Evolutionary conservation across 2,797 vertebrate species (phyloP).

Genomic region (Todus mexicanus): DNA sequence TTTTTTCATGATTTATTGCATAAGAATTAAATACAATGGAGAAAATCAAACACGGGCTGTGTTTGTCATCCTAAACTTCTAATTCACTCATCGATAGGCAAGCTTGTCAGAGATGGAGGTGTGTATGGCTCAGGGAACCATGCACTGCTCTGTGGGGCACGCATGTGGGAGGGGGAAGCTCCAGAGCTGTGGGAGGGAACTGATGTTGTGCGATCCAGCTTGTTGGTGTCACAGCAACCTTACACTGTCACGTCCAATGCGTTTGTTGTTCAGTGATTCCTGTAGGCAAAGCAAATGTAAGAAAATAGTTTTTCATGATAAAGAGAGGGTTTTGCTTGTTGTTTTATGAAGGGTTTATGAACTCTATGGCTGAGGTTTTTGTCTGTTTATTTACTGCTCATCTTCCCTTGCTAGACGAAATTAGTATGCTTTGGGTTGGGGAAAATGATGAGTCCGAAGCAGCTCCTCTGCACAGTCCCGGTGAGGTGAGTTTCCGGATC

Average conservation of each 20-base stretch:
- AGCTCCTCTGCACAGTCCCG: not conserved
- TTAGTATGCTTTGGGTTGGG: not conserved
- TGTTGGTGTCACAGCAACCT: not conserved
- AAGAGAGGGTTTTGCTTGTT: not conserved
- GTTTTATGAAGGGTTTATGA: slow-evolving; percentile 6
- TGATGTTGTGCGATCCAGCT: rapidly evolving
- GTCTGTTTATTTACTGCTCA: not conserved
- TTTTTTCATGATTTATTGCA: not conserved
- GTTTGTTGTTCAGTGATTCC: not conserved
- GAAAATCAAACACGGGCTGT: not conserved
- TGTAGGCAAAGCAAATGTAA: not conserved
- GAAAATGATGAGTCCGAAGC: not conserved
- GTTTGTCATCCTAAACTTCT: not conserved
- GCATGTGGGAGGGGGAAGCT: rapidly evolving
- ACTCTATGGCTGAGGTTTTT: not conserved
- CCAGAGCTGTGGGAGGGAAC: not conserved
- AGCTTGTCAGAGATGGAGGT: not conserved
- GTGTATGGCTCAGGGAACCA: not conserved
- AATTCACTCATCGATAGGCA: not conserved
- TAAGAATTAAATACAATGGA: not conserved
- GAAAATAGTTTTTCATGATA: not conserved
- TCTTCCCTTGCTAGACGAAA: not conserved
- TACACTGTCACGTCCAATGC: not conserved
- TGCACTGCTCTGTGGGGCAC: not conserved
- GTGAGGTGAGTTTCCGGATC: not conserved